Base-by-base conservation (phyloP, 2,797 vertebrate species). In the Argentina silus region DNA sequence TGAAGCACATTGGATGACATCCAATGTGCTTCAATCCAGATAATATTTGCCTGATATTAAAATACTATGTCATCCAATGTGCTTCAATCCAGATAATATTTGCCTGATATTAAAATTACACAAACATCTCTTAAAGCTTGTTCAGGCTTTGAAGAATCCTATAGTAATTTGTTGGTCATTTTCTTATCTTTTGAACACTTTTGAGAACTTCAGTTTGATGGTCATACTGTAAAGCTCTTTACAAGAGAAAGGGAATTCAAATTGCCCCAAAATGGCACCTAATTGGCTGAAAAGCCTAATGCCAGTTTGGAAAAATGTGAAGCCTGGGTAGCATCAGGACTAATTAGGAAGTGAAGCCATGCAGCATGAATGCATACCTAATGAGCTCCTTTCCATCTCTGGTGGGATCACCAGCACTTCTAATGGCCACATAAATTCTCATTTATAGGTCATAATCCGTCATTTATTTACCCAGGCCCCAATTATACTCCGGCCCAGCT, bases 361-460 rank as follows among this genome's bases (percentile, higher is more conserved):
- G 76, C 86, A 67, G 83, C 79, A 71, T 63, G 76, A 89, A 88
- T 89, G 89, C 88, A 88, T 90, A 81, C 84, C 85, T 94, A 94
- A 94, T 91, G 90, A 93, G 88, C 63, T 44, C 76, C 78, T 87
- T 89, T 86, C 90, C 84, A 79, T 92, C 89, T 89, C 87, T 85
- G 85, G 7, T 11, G 79, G 88, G 88, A 91, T 93, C 92, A 89
- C 86, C 88, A 73, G 78, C 90, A 93, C 91, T 73, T 91, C 89
- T 93, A 94, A 94, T 93, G 87, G 91, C 85, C 93, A 92, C 93
- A 95, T 95, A 94, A 94, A 95, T 94, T 93, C 90, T 88, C 91
- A 92, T 95, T 94, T 93, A 94, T 93, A 91, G 93, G 91, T 94
- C 91, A 92, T 94, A 94, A 94, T 94, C 91, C 89, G 86, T 92